A percentile compares a stretch with the other conserved stretches of the same genome.
phyloP scores from a whole-genome alignment of 1,140 invertebrate species.

The Rhyzopertha dominica region DNA sequence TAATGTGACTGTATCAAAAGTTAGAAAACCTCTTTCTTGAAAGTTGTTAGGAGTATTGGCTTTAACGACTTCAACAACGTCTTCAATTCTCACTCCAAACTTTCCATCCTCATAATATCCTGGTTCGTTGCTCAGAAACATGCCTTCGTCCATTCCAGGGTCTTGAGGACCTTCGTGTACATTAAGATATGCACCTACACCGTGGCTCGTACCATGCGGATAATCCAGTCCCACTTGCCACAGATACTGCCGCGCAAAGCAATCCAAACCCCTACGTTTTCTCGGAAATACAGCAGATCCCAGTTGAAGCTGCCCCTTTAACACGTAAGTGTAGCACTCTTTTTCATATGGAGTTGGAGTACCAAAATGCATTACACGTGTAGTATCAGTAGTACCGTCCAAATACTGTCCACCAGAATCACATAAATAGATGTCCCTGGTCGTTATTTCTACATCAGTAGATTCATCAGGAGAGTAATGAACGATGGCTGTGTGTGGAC shows the following conservation, averaged over 20 bases:
- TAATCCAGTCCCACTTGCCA: slow-evolving; percentile 97
- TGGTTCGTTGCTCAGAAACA: slow-evolving; percentile 92
- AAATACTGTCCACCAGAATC: slow-evolving; percentile 89
- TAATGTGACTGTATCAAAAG: slow-evolving; percentile 87
- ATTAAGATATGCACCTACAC: slow-evolving; percentile 92
- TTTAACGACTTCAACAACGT: slow-evolving; percentile 67
- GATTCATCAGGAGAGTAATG: slow-evolving; percentile 77
- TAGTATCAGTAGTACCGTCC: slow-evolving; percentile 95
- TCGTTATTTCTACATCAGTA: slow-evolving; percentile 65
- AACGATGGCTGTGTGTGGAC: slow-evolving; percentile 89
- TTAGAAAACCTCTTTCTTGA: slow-evolving; percentile 71
- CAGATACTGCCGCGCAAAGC: slow-evolving; percentile 75
- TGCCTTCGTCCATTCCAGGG: slow-evolving; percentile 77
- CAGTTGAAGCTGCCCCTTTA: slow-evolving; percentile 84
- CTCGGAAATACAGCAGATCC: slow-evolving; percentile 74
- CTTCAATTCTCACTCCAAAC: slow-evolving; percentile 95
- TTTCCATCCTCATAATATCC: slow-evolving; percentile 76
- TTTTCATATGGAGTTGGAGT: slow-evolving; percentile 70
- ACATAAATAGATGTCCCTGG: slow-evolving; percentile 77
- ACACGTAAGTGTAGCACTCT: slow-evolving; percentile 89
- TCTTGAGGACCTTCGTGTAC: slow-evolving; percentile 93
- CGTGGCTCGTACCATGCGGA: slow-evolving; percentile 94
- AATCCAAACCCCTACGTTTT: slow-evolving; percentile 79
- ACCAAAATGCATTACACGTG: slow-evolving; percentile 87
- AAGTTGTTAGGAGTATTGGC: slow-evolving; percentile 65